These are phyloP conservation scores for Pelobates fuscus DNA, from an alignment of 2,113 vertebrate genomes.

Conservation along the genomic window DNA sequence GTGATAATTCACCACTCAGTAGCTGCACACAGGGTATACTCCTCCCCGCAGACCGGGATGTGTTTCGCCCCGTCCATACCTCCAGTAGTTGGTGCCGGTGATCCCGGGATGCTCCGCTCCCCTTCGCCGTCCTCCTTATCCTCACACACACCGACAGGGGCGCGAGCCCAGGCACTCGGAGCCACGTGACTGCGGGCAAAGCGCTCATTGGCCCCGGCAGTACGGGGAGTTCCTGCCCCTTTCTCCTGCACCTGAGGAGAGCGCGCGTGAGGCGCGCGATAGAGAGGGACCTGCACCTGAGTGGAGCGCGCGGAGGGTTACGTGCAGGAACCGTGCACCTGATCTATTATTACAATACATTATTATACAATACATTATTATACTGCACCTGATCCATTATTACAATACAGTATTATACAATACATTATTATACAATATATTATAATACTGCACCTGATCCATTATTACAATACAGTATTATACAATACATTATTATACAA, in stretches of 20 bases:
- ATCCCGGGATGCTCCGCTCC: conserved; percentile 40
- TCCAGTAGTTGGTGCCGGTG: conserved; percentile 37
- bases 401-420: too few species aligned
- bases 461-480: too few species aligned
- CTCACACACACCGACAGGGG: conserved; percentile 38
- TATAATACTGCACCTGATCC: too few species aligned
- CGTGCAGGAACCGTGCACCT: not conserved
- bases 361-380: too few species aligned
- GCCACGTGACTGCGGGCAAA: conserved; percentile 12
- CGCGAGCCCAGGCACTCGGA: conserved; percentile 27
- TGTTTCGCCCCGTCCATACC: not conserved
- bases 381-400: too few species aligned
- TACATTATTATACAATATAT: too few species aligned
- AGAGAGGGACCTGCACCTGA: conserved; percentile 13
- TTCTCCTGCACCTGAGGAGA: conserved; percentile 40
- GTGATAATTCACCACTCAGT: not conserved
- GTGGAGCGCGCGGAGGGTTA: not conserved
- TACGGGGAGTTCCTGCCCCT: not conserved
- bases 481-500: too few species aligned
- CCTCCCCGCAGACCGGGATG: not conserved
- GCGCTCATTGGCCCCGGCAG: conserved; percentile 11
- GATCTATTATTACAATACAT: too few species aligned
- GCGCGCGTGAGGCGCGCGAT: conserved; percentile 8
- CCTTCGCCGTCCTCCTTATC: conserved; percentile 30
- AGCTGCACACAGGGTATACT: not conserved